Conservation (phyloP, 2,113 vertebrate species). For the Oxyruncus cristatus region DNA sequence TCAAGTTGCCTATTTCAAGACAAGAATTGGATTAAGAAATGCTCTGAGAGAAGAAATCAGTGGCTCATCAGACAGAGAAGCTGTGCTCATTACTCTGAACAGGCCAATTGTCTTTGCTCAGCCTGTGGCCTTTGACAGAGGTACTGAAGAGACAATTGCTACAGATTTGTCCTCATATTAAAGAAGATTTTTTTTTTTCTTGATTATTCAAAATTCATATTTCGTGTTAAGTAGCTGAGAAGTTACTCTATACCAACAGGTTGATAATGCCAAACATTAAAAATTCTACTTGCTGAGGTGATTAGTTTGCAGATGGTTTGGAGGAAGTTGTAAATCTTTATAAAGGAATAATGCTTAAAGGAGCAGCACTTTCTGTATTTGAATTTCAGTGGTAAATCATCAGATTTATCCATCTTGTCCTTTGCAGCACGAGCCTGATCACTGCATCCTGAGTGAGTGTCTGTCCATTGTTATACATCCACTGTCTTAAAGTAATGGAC, state of each 20-base stretch:
- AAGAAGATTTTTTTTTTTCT: neutral
- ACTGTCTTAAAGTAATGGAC: neutral
- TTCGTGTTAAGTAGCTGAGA: neutral
- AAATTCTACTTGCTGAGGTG: neutral
- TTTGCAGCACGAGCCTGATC: neutral
- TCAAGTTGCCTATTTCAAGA: conserved; percentile 98
- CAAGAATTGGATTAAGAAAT: conserved; percentile 93
- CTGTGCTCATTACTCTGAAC: conserved; percentile 95
- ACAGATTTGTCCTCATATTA: neutral
- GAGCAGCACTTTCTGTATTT: neutral
- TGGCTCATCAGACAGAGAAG: conserved; percentile 93
- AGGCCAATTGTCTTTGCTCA: conserved; percentile 97
- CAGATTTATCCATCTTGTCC: neutral
- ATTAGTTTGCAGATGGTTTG: neutral
- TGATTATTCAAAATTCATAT: neutral
- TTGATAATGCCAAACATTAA: neutral
- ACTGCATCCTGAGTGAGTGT: neutral
- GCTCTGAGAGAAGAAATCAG: conserved; percentile 96
- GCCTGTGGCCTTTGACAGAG: conserved; percentile 97
- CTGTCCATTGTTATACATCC: neutral
- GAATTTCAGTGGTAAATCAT: neutral
- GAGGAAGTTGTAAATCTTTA: neutral
- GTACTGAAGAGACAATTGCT: conserved; percentile 65
- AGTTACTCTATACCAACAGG: neutral
- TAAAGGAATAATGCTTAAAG: neutral